A percentile compares a stretch with the other conserved stretches of the same genome.
Evolutionary conservation across 2,888 invertebrate genomes (phyloP).

Genomic region (Nipponacmea schrenckii): DNA sequence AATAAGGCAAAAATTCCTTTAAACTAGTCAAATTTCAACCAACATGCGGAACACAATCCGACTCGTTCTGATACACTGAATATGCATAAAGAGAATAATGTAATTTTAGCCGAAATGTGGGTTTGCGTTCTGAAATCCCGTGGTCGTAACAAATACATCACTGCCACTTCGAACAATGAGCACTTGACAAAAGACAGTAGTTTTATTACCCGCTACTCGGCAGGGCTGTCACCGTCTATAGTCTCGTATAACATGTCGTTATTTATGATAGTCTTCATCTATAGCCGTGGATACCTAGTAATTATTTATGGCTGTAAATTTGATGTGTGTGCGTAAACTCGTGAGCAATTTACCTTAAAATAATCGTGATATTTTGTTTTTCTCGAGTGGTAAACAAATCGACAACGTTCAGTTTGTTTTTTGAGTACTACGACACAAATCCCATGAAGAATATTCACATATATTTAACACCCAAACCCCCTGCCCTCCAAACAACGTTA

Average conservation of each 20-base stretch:
- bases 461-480: too few species aligned
- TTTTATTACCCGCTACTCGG: constrained; percentile 1
- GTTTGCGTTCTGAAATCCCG: background rate
- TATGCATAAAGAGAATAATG: background rate
- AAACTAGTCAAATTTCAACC: background rate
- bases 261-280: background rate
- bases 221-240: background rate
- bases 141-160: background rate
- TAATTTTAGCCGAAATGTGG: background rate
- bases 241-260: background rate
- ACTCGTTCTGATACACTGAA: background rate
- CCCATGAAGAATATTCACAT: too few species aligned
- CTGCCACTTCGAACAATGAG: background rate
- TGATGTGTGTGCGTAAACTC: background rate
- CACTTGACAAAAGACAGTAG: constrained; percentile 1
- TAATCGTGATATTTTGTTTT: too few species aligned
- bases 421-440: too few species aligned
- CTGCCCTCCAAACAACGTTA: too few species aligned
- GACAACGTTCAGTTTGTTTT: too few species aligned
- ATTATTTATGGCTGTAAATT: constrained; percentile 1
- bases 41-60: background rate
- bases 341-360: too few species aligned
- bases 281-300: background rate
- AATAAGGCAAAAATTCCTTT: too few species aligned
- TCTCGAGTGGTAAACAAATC: too few species aligned